Conservation (phyloP, 2,797 vertebrate species). For the Gouania willdenowi region DNA sequence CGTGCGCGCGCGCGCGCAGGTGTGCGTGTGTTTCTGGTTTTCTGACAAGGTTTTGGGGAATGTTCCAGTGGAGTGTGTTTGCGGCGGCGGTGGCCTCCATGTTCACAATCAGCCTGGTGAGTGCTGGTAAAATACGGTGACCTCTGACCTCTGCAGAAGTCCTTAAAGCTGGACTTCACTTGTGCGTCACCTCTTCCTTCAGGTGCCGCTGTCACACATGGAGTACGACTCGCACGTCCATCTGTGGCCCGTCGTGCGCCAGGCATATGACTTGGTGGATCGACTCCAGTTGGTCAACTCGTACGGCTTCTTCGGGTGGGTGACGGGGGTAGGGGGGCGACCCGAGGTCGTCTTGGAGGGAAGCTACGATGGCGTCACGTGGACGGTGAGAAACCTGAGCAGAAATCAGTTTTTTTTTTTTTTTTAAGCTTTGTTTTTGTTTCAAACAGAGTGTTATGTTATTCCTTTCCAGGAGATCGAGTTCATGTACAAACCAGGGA, state of each 20-base stretch:
- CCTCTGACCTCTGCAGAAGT: too few species aligned
- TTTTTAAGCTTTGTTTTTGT: too few species aligned
- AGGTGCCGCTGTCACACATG: conserved; percentile 90
- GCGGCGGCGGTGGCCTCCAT: conserved; percentile 72
- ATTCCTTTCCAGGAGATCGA: conserved; percentile 83
- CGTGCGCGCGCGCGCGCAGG: too few species aligned
- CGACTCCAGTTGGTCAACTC: conserved; percentile 86
- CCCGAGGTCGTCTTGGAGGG: conserved; percentile 94
- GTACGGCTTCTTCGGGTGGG: conserved; percentile 92
- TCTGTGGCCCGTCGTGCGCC: conserved; percentile 81
- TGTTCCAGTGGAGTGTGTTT: conserved; percentile 78
- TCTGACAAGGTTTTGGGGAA: conserved; percentile 77
- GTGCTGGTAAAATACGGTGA: conserved; percentile 47
- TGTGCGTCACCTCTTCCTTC: background rate
- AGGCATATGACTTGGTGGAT: conserved; percentile 72
- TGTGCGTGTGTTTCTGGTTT: conserved; percentile 79
- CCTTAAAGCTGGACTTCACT: background rate
- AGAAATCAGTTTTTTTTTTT: too few species aligned
- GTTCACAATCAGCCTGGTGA: conserved; percentile 88
- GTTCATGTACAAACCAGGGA: conserved; percentile 96
- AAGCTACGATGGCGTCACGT: conserved; percentile 79
- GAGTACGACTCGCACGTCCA: conserved; percentile 78
- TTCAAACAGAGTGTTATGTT: too few species aligned
- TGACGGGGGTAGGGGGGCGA: conserved; percentile 88
- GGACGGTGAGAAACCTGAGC: conserved; percentile 89